phyloP scores from a whole-genome alignment of 2,113 vertebrate genomes.

The Apus apus region DNA sequence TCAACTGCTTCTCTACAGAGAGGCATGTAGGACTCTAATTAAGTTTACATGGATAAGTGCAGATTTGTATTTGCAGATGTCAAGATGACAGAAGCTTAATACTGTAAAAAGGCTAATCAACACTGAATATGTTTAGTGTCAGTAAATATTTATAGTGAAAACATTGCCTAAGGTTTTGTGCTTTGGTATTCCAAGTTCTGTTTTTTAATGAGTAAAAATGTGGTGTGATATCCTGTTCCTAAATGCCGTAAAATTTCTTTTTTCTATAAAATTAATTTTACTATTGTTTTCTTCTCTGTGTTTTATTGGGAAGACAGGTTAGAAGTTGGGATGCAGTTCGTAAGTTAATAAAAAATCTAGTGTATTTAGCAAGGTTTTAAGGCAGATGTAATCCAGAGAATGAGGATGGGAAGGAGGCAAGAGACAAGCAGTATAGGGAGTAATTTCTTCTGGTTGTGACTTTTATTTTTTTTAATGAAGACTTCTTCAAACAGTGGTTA shows the following conservation, averaged over 20 bases:
- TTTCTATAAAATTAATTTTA: not conserved
- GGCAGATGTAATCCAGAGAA: not conserved
- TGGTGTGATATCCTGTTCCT: not conserved
- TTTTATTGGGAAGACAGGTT: not conserved
- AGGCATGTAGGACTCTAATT: slow-evolving; percentile 70
- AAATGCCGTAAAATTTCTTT: not conserved
- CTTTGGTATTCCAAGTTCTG: slow-evolving; percentile 35
- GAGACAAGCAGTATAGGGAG: not conserved
- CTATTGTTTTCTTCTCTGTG: not conserved
- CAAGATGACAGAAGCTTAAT: slow-evolving; percentile 74
- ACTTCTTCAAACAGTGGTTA: not conserved
- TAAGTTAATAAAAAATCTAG: not conserved
- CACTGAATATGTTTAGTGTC: slow-evolving; percentile 76
- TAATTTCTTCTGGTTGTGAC: not conserved
- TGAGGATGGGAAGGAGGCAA: not conserved
- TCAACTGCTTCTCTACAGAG: slow-evolving; percentile 72
- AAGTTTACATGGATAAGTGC: slow-evolving; percentile 73
- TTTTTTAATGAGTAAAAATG: slow-evolving; percentile 41
- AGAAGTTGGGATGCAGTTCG: not conserved
- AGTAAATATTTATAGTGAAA: slow-evolving; percentile 73
- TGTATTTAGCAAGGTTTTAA: not conserved
- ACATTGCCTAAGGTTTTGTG: slow-evolving; percentile 25
- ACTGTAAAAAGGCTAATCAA: slow-evolving; percentile 77
- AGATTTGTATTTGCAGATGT: slow-evolving; percentile 69
- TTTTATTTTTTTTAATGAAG: not conserved